Evolutionary conservation across 2,113 vertebrate genomes (phyloP).

Genomic region (Oncorhynchus tshawytscha): DNA sequence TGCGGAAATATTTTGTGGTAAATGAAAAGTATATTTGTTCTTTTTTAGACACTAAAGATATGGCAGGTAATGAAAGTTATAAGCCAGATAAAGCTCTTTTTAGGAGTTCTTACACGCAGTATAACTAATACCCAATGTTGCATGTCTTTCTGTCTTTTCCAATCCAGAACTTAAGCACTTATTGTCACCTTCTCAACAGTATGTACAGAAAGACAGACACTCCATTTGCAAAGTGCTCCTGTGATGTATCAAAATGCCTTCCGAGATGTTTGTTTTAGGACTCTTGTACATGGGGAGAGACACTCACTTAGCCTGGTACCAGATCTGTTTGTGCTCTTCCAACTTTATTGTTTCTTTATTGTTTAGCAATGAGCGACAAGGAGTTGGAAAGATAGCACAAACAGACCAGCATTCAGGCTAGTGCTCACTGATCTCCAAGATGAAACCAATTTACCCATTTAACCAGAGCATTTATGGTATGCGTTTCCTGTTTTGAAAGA

Average conservation of each 20-base stretch:
- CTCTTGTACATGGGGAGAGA: background rate
- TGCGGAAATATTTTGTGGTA: constrained; percentile 87
- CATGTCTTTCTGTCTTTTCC: constrained; percentile 64
- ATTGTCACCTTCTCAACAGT: constrained; percentile 26
- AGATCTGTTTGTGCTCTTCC: no score
- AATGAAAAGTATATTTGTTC: constrained; percentile 83
- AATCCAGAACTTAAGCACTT: constrained; percentile 51
- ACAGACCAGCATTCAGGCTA: no score
- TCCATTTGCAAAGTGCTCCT: constrained; percentile 33
- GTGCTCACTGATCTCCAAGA: background rate
- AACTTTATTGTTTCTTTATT: no score
- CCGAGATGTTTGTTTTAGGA: background rate
- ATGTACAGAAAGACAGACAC: constrained; percentile 45
- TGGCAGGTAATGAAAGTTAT: constrained; percentile 72
- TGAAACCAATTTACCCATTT: background rate
- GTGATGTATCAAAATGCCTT: background rate
- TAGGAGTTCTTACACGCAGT: constrained; percentile 58
- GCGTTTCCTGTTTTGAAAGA: background rate
- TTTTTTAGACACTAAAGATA: constrained; percentile 90
- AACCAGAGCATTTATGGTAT: background rate
- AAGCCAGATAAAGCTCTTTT: constrained; percentile 76
- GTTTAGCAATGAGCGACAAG: no score
- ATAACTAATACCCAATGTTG: constrained; percentile 52
- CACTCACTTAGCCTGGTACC: no score
- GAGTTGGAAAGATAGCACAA: no score